Conservation (phyloP, 2,888 invertebrate species). For the Scaptomyza polygonia region DNA sequence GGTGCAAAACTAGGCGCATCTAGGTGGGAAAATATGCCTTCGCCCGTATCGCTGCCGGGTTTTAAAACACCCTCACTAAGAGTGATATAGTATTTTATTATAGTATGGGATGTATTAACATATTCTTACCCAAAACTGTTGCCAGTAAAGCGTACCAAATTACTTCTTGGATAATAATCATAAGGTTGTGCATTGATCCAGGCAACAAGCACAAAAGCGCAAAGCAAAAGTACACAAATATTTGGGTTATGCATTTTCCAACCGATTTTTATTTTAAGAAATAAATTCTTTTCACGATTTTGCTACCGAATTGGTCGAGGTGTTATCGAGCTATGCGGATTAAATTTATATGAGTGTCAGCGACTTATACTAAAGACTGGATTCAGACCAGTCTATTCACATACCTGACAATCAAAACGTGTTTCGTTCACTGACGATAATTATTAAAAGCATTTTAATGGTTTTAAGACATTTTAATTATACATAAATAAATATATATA, state of each 20-base stretch:
- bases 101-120: not conserved
- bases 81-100: no score
- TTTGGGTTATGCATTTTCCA: slow-evolving; percentile 15
- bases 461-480: slow-evolving; percentile 19
- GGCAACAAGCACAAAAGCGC: slow-evolving; percentile 5
- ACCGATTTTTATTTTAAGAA: no score
- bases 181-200: slow-evolving; percentile 18
- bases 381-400: slow-evolving; percentile 33
- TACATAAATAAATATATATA: no score
- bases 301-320: slow-evolving; percentile 25
- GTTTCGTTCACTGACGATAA: slow-evolving; percentile 26
- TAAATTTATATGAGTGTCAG: slow-evolving; percentile 7
- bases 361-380: slow-evolving; percentile 49
- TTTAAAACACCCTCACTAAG: slow-evolving; percentile 37
- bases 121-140: slow-evolving; percentile 34
- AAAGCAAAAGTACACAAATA: slow-evolving; percentile 12
- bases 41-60: slow-evolving; percentile 31
- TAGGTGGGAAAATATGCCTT: slow-evolving; percentile 26
- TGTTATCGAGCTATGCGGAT: slow-evolving; percentile 18
- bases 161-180: slow-evolving; percentile 13
- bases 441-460: slow-evolving; percentile 9
- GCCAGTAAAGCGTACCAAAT: slow-evolving; percentile 12
- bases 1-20: slow-evolving; percentile 31
- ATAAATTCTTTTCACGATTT: not conserved
- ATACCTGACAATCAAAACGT: slow-evolving; percentile 30